Evolutionary conservation across 2,888 invertebrate genomes (phyloP).

Genomic region (Latheticus oryzae): DNA sequence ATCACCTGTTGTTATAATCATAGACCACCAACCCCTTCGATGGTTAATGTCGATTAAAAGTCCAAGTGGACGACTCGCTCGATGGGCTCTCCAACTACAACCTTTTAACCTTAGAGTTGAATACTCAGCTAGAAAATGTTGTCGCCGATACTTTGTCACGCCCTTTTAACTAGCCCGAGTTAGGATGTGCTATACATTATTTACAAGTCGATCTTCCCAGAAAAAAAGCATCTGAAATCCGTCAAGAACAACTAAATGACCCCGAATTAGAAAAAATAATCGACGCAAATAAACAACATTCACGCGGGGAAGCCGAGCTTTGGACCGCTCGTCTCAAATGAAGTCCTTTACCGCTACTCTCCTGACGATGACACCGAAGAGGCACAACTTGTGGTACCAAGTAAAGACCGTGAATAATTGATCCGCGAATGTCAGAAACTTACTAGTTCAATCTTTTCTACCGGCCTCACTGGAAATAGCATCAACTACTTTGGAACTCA

Average conservation of each 20-base stretch:
- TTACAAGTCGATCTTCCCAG: conserved; percentile 40
- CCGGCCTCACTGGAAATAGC: no score
- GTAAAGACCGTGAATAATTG: not conserved
- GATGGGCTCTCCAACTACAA: conserved; percentile 64
- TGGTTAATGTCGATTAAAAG: conserved; percentile 63
- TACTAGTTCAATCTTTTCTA: no score
- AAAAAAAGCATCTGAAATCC: conserved; percentile 20
- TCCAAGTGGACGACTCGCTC: conserved; percentile 61
- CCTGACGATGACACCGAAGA: conserved; percentile 44
- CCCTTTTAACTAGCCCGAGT: conserved; percentile 30
- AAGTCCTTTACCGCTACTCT: conserved; percentile 45
- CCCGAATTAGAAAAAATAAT: conserved; percentile 49
- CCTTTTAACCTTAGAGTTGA: conserved; percentile 59
- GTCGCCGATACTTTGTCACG: conserved; percentile 62
- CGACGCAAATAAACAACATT: conserved; percentile 41
- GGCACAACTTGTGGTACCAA: conserved; percentile 47
- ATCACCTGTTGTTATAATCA: conserved; percentile 55
- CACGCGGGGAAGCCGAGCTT: conserved; percentile 8
- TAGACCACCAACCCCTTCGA: conserved; percentile 66
- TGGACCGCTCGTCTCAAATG: conserved; percentile 40
- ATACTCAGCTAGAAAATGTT: conserved; percentile 62
- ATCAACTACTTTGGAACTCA: no score
- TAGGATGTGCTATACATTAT: conserved; percentile 7
- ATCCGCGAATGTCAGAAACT: not conserved
- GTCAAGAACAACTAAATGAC: conserved; percentile 44